Base-by-base conservation (phyloP, 2,888 invertebrate genomes). In the Empis livida region DNA sequence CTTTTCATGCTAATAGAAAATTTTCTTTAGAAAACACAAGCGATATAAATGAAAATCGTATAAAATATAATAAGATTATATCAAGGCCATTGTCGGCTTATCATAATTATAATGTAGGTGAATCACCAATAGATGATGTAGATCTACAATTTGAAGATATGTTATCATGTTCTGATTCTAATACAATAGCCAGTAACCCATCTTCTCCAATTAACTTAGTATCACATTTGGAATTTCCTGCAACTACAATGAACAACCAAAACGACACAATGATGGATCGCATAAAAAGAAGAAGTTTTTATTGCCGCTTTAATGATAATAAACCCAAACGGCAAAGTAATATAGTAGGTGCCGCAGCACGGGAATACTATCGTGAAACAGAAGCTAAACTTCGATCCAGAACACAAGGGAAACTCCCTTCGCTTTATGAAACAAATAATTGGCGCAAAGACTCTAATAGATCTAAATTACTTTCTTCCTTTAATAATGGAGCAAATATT, bases 211-310 rank as follows among this genome's bases (percentile, higher is more conserved):
- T 64, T 10, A 62, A 64, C 1, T 59, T 70, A 65, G 58, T 74
- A 58, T 64, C 75, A 53, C 61, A 77, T 68, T 55, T 61, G 1
- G 64, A 64, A 1, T 61, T 65, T 17, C 64, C 66, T 23, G 64
- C 67, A 1, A 64, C 65, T 32, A 57, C 71, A 10, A 53, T 52
- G 10, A 58, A 59, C 39, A 61, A 63, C 2, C 73, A 73, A 43
- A 71, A 68, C 48, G 87, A 87, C 60, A 88, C 87, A 49, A 81
- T 92, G 39, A 82, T 82, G 45, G 92, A 92, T 60, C 76, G 92
- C 58, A 92, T 92, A 58, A 76, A 87, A 56, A 76, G 92, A 31
- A 89, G 90, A 64, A 91, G 91, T 64, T 92, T 89, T 69, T 92
- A 90, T 62, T 80, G 85, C 13, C 75, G 91, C 55, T 92, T 92